A percentile compares a stretch with the other conserved stretches of the same genome.
Evolutionary conservation across 2,888 invertebrate species (phyloP).

Genomic region (Aphidius colemani): DNA sequence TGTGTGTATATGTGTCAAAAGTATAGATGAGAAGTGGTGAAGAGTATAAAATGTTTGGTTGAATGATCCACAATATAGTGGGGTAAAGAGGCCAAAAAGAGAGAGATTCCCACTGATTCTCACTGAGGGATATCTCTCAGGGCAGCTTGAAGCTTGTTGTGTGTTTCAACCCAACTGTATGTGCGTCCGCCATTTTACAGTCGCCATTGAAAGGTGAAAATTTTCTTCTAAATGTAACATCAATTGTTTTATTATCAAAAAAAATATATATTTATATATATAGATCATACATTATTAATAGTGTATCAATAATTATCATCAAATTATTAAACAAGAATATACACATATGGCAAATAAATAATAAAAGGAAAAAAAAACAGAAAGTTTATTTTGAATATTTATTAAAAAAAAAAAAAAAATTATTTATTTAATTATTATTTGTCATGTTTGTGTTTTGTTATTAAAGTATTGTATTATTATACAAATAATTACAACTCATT

Average conservation of each 20-base stretch:
- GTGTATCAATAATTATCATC: neutral
- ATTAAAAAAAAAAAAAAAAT: neutral
- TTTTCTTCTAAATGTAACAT: constrained; percentile 66
- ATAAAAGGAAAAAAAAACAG: too few species aligned
- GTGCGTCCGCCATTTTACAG: constrained; percentile 84
- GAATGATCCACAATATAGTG: too few species aligned
- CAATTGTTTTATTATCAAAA: constrained; percentile 13
- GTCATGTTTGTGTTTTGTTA: too few species aligned
- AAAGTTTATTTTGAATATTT: too few species aligned
- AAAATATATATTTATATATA: neutral
- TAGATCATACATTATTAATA: neutral
- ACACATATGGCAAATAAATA: neutral
- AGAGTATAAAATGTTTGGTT: too few species aligned
- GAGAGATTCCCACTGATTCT: too few species aligned
- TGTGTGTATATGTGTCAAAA: too few species aligned
- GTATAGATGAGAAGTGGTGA: too few species aligned
- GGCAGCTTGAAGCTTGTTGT: constrained; percentile 23
- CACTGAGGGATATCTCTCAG: constrained; percentile 24
- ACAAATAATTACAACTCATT: too few species aligned
- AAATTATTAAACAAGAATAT: neutral
- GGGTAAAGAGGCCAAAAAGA: too few species aligned
- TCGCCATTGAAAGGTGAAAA: constrained; percentile 91
- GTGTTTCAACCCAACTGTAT: constrained; percentile 26
- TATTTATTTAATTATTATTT: constrained; percentile 5
- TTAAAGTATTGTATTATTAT: too few species aligned